Evolutionary conservation across 1,140 invertebrate genomes (phyloP).

Genomic region (Nautilus pompilius): DNA sequence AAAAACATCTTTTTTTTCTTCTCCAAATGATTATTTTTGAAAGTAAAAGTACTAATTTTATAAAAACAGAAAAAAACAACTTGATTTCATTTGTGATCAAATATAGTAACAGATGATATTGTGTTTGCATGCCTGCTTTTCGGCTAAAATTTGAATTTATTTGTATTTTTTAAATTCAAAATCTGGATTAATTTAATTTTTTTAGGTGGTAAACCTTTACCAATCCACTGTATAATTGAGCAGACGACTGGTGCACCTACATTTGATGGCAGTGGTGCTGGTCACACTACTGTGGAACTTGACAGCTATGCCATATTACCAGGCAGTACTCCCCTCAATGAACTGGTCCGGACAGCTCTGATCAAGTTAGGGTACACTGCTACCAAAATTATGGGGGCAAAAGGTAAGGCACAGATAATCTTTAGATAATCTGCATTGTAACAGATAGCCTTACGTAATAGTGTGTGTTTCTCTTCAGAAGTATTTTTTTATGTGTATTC

Average conservation of each 20-base stretch:
- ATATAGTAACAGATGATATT: no score
- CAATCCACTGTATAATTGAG: constrained; percentile 83
- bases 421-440: no score
- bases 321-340: constrained; percentile 79
- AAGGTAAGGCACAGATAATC: constrained; percentile 66
- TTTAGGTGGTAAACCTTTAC: constrained; percentile 70
- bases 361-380: constrained; percentile 75
- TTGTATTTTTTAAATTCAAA: no score
- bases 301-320: constrained; percentile 93
- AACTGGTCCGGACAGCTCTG: constrained; percentile 74
- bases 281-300: constrained; percentile 66
- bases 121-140: no score
- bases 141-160: no score
- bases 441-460: background rate
- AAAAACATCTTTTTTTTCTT: no score
- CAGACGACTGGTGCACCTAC: constrained; percentile 31
- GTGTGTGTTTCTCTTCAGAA: background rate
- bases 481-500: no score
- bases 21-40: no score
- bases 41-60: no score
- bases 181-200: no score
- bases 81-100: no score
- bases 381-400: constrained; percentile 71
- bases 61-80: no score
- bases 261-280: constrained; percentile 23